These are phyloP conservation scores for Platypus cylindrus DNA, from an alignment of 2,888 invertebrate species.

Conservation along the genomic window DNA sequence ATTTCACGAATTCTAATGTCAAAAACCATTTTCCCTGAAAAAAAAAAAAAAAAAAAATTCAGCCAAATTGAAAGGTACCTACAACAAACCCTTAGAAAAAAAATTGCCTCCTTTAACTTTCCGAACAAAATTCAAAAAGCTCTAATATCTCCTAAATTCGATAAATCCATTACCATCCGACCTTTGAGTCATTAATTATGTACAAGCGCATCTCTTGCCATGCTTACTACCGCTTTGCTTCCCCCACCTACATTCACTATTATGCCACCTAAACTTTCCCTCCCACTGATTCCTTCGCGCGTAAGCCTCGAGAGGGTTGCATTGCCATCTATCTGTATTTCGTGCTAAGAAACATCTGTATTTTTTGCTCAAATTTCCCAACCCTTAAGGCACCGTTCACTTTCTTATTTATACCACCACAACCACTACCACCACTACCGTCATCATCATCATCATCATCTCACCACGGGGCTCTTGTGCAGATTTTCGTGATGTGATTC, in stretches of 20 bases:
- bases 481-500: constrained; percentile 32
- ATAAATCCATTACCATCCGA: constrained; percentile 15
- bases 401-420: constrained; percentile 11
- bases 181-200: constrained; percentile 16
- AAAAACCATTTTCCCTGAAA: too few species aligned
- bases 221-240: not conserved
- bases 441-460: not conserved
- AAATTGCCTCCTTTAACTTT: too few species aligned
- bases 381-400: constrained; percentile 13
- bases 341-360: constrained; percentile 15
- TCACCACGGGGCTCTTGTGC: constrained; percentile 5
- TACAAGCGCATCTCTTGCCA: constrained; percentile 7
- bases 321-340: too few species aligned
- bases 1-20: too few species aligned
- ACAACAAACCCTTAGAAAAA: too few species aligned
- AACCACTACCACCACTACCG: not conserved
- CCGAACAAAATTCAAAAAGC: constrained; percentile 7
- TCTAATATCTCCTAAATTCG: constrained; percentile 14
- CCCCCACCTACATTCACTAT: not conserved
- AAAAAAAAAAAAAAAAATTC: too few species aligned
- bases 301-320: constrained; percentile 2
- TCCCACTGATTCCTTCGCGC: not conserved
- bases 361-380: constrained; percentile 16
- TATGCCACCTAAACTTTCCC: not conserved
- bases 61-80: too few species aligned